Evolutionary conservation across 1,140 invertebrate species (phyloP), one percentile per base, ranked within the genome.

Genomic region (Micrasema minimum): DNA sequence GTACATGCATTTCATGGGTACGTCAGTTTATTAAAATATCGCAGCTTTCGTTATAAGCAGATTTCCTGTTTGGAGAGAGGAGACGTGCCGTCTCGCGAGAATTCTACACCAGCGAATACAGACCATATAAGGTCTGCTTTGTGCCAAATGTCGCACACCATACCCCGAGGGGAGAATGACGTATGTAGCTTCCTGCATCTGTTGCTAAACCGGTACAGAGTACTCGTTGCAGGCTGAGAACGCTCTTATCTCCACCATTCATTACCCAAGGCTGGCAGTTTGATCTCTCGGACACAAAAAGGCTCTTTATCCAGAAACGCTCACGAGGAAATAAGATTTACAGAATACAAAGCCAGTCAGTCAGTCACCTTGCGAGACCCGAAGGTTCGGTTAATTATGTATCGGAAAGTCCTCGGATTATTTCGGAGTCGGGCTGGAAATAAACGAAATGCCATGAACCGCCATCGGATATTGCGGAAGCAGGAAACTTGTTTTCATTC

Each of bases 391-490:
- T 22, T 26, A 55, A 55, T 37, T 23, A 12, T 31, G 51, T 31
- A 43, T 38, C 55, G 14, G 10, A 59, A 59, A 59, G 55, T 59
- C 55, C 35, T 59, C 55, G 35, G 37, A n/a, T 55, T 59, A 59
- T 59, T 59, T 59, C 55, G 31, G 55, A 16, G 9, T n/a, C 35
- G 22, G 37, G 38, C 23, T 18, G 2, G 14, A 57, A 59, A 59
- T 59, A 59, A 59, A 59, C n/a, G 16, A 59, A 41, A 20, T 20
- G n/a, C 31, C 55, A 22, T 53, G 50, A 53, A 53, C 50, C 50
- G 55, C 6, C 12, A 38, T 59, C 55, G 55, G 55, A 43, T 43
- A 59, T 59, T 59, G 55, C 37, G 55, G 55, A 59, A 59, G 55
- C 22, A 41, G 55, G 55, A 59, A 59, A 43, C 18, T 16, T 37